These are phyloP conservation scores for Drosophila tsacasi DNA, from an alignment of 1,140 invertebrate genomes.

Conservation along the genomic window DNA sequence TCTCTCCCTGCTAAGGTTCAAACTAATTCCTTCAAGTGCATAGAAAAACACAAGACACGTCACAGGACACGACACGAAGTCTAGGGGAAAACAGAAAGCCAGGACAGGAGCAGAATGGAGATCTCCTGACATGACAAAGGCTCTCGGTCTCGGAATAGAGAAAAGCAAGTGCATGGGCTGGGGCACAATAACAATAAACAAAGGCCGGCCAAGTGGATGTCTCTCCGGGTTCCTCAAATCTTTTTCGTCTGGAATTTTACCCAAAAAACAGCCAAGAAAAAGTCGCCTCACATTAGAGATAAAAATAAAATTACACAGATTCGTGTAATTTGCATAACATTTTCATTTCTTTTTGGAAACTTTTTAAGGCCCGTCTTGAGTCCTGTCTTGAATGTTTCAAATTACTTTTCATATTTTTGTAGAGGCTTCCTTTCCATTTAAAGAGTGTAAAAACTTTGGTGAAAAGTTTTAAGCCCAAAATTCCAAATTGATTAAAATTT, in stretches of 20 bases:
- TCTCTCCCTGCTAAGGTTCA: no score
- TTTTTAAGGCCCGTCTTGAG: neutral
- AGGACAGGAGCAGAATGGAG: slow-evolving; percentile 7
- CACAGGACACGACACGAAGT: slow-evolving; percentile 7
- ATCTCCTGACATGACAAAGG: slow-evolving; percentile 57
- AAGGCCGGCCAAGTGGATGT: slow-evolving; percentile 31
- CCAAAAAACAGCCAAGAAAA: slow-evolving; percentile 12
- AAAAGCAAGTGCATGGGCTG: neutral
- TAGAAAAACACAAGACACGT: slow-evolving; percentile 8
- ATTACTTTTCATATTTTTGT: slow-evolving; percentile 28
- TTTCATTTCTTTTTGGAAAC: slow-evolving; percentile 23
- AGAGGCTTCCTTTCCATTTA: slow-evolving; percentile 3
- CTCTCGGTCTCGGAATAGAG: neutral
- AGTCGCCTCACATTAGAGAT: slow-evolving; percentile 23
- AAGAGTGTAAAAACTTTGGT: slow-evolving; percentile 20
- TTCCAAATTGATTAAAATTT: slow-evolving; percentile 39
- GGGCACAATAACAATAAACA: slow-evolving; percentile 64
- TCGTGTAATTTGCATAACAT: slow-evolving; percentile 40
- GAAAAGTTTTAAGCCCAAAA: neutral
- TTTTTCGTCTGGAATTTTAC: slow-evolving; percentile 28
- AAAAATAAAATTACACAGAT: slow-evolving; percentile 43
- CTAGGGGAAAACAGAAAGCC: slow-evolving; percentile 11
- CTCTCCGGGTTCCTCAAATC: slow-evolving; percentile 42
- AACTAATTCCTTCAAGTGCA: slow-evolving; percentile 3
- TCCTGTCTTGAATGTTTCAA: slow-evolving; percentile 2